These are phyloP conservation scores for Mus pahari DNA, from an alignment of 2,113 vertebrate species.

Conservation along the genomic window DNA sequence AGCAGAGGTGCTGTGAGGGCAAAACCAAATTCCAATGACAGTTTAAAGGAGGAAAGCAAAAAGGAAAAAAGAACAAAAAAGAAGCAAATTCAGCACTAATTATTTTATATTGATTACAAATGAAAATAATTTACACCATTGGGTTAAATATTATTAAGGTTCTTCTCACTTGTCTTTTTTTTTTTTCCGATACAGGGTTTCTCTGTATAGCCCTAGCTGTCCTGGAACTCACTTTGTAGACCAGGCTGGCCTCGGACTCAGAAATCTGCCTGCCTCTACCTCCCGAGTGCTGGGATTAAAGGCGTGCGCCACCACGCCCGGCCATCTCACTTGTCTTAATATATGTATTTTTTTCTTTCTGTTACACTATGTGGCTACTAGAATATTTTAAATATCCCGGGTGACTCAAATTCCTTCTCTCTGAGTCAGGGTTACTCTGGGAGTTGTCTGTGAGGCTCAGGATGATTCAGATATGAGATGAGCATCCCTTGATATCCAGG, in stretches of 20 bases:
- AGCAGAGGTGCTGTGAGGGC: background rate
- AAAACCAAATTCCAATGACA: slow-evolving; percentile 2
- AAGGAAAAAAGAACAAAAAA: background rate
- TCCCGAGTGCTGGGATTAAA: too few relatives aligned
- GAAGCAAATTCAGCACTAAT: background rate
- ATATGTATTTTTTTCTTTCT: background rate
- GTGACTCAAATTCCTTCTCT: background rate
- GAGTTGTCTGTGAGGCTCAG: background rate
- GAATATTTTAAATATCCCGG: background rate
- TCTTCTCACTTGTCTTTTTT: background rate
- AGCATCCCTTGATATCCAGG: background rate
- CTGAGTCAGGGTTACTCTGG: background rate
- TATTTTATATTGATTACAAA: background rate
- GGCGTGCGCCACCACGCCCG: too few relatives aligned
- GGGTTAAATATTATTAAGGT: background rate
- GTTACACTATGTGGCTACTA: background rate
- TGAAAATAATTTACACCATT: background rate
- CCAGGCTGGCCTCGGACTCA: too few relatives aligned
- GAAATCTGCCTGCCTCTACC: too few relatives aligned
- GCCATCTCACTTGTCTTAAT: background rate
- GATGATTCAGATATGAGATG: background rate
- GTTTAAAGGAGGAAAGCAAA: background rate
- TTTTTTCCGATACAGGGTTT: too few relatives aligned
- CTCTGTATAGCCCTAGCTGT: too few relatives aligned
- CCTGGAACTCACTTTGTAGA: too few relatives aligned